Percentiles rank a stretch among this genome's conserved stretches.
Conservation (phyloP, 2,888 invertebrate genomes). For the Chrysodeixis includens region DNA sequence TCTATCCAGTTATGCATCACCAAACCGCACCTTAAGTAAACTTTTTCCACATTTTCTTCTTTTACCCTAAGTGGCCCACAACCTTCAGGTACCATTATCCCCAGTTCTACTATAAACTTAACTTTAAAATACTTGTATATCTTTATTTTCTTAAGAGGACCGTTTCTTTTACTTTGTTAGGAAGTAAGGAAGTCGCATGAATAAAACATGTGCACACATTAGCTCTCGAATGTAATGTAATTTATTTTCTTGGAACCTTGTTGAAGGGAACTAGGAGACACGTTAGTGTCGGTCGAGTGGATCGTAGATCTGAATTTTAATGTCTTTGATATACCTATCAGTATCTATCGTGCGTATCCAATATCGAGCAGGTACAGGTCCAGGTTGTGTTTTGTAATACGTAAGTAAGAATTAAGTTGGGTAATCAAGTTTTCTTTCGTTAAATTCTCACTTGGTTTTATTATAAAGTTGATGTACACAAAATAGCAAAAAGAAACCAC, state of each 20-base stretch:
- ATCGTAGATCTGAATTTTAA: neutral
- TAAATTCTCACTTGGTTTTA: too few species aligned
- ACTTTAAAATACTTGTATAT: neutral
- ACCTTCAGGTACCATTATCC: neutral
- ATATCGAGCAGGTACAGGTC: too few species aligned
- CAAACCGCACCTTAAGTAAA: neutral
- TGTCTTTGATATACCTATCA: too few species aligned
- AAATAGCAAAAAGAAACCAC: too few species aligned
- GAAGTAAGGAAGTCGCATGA: constrained; percentile 21
- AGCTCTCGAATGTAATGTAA: constrained; percentile 18
- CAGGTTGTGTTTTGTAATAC: too few species aligned
- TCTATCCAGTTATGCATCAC: too few species aligned
- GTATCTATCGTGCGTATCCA: too few species aligned
- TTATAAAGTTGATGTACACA: too few species aligned
- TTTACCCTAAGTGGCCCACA: neutral
- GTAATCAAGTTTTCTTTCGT: too few species aligned
- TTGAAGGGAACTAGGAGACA: neutral
- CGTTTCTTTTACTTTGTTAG: constrained; percentile 6
- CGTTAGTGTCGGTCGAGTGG: neutral
- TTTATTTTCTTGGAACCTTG: constrained; percentile 13
- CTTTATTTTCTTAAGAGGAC: constrained; percentile 1
- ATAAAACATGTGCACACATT: constrained; percentile 39
- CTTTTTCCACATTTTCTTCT: neutral
- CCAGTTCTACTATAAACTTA: neutral
- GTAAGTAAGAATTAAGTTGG: too few species aligned